phyloP scores from a whole-genome alignment of 2,888 invertebrate genomes.

The Polyploca ridens region DNA sequence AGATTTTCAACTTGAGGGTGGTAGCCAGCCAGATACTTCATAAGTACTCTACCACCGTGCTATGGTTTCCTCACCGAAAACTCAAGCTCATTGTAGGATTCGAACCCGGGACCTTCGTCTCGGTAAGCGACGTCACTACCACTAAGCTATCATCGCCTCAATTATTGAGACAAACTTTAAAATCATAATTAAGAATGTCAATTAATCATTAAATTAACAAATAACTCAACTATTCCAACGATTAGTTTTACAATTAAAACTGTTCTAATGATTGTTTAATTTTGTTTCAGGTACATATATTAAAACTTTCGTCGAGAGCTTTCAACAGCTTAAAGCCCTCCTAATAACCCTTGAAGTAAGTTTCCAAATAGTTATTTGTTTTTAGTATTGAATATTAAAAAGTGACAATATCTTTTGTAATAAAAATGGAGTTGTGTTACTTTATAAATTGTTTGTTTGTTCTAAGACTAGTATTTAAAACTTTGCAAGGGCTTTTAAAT shows the following conservation, averaged over 20 bases:
- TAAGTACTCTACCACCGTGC: no score
- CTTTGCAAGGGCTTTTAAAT: no score
- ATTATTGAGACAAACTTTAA: no score
- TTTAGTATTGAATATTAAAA: not conserved
- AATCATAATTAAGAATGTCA: not conserved
- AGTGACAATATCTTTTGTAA: not conserved
- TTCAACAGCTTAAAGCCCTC: not conserved
- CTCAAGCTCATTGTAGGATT: no score
- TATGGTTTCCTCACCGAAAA: no score
- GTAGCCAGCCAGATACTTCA: no score
- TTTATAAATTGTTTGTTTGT: not conserved
- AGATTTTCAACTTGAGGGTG: no score
- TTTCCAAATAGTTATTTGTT: not conserved
- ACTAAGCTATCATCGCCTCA: no score
- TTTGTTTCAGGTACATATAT: slow-evolving; percentile 2
- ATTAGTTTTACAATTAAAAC: not conserved
- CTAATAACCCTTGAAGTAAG: not conserved
- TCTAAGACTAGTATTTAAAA: no score
- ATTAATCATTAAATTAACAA: not conserved
- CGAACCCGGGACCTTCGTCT: no score
- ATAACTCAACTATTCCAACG: not conserved
- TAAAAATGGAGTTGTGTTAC: not conserved
- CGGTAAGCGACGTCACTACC: no score
- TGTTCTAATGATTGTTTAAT: not conserved
- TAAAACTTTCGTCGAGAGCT: not conserved